A percentile compares a stretch with the other conserved stretches of the same genome.
These are phyloP conservation scores for Parasteatoda lunata DNA, from an alignment of 2,888 invertebrate genomes.

Conservation along the genomic window DNA sequence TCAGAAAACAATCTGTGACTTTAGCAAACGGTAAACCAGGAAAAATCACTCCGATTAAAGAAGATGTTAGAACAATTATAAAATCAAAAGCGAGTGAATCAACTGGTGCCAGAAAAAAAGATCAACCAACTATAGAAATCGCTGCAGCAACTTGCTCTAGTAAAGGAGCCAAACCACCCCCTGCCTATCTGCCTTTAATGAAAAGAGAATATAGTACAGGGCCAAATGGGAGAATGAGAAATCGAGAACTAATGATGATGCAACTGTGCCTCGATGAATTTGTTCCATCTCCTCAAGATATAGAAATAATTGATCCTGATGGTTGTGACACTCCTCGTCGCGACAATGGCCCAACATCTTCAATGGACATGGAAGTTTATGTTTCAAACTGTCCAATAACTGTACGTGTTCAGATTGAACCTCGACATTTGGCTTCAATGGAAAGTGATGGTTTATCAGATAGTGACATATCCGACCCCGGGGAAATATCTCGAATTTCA, in stretches of 20 bases:
- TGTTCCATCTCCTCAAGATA: constrained; percentile 71
- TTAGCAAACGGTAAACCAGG: constrained; percentile 22
- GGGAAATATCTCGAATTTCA: constrained; percentile 47
- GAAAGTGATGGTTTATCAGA: constrained; percentile 70
- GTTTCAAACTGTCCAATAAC: constrained; percentile 67
- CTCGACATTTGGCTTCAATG: constrained; percentile 70
- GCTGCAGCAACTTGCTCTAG: constrained; percentile 17
- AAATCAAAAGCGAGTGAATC: constrained; percentile 35
- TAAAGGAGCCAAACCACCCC: constrained; percentile 49
- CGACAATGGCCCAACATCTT: constrained; percentile 37
- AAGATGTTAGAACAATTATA: constrained; percentile 9
- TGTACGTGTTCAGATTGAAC: constrained; percentile 66
- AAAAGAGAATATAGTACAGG: constrained; percentile 16
- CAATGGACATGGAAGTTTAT: constrained; percentile 70
- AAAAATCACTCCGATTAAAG: not conserved
- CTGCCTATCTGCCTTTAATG: constrained; percentile 35
- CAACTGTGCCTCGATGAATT: constrained; percentile 66
- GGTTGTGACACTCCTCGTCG: constrained; percentile 70
- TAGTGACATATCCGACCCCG: constrained; percentile 62
- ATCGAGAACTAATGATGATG: constrained; percentile 66
- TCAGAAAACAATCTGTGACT: constrained; percentile 47
- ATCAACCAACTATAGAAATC: not conserved
- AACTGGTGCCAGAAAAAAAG: constrained; percentile 24
- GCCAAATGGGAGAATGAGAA: constrained; percentile 44
- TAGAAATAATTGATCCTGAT: constrained; percentile 70